Evolutionary conservation across 2,888 invertebrate species (phyloP).

Genomic region (Nephrocerus scutellatus): DNA sequence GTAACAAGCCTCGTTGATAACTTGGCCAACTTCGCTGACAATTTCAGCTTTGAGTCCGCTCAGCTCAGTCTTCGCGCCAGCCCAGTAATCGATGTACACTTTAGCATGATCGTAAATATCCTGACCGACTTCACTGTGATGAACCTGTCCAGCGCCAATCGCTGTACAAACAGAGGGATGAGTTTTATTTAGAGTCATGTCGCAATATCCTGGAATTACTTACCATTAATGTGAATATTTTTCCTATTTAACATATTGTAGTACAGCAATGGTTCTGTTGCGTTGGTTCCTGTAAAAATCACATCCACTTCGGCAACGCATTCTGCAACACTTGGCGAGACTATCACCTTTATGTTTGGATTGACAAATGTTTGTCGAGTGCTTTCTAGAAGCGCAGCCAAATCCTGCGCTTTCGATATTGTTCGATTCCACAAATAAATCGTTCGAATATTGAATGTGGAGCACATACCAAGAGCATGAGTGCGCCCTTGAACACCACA

Average conservation of each 20-base stretch:
- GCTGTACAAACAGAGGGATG: slow-evolving; percentile 46
- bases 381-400: slow-evolving; percentile 39
- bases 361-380: slow-evolving; percentile 20
- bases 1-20: slow-evolving; percentile 43
- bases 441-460: slow-evolving; percentile 48
- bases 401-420: slow-evolving; percentile 32
- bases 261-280: slow-evolving; percentile 50
- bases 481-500: slow-evolving; percentile 51
- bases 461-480: slow-evolving; percentile 50
- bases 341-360: slow-evolving; percentile 23
- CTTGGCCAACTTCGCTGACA: slow-evolving; percentile 53
- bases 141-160: slow-evolving; percentile 52
- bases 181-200: background rate
- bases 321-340: slow-evolving; percentile 37
- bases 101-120: slow-evolving; percentile 49
- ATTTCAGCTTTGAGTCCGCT: slow-evolving; percentile 49
- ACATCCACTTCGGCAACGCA: slow-evolving; percentile 56
- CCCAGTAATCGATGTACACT: slow-evolving; percentile 54
- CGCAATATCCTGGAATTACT: slow-evolving; percentile 10
- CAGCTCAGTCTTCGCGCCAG: slow-evolving; percentile 51
- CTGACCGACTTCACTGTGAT: slow-evolving; percentile 51
- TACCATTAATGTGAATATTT: slow-evolving; percentile 58
- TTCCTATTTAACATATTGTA: slow-evolving; percentile 49
- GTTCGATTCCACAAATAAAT: slow-evolving; percentile 55
- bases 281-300: slow-evolving; percentile 55